Conservation (phyloP, 2,797 vertebrate species). For the Sebastes hubbsi region DNA sequence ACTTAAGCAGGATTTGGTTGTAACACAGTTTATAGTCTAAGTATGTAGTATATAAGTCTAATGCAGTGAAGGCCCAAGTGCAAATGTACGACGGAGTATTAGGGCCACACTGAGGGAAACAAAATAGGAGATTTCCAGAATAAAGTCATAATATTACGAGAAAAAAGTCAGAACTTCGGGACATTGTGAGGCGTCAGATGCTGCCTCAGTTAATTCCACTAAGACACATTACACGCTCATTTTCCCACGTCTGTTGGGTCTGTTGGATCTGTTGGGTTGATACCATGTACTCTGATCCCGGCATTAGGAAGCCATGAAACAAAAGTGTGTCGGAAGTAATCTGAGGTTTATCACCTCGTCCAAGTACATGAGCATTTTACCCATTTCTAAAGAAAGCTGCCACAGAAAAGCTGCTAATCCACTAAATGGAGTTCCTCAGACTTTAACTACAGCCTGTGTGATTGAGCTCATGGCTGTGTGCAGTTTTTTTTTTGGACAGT, state of each 20-base stretch:
- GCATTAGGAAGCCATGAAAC: background rate
- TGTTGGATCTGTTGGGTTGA: background rate
- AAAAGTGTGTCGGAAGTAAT: background rate
- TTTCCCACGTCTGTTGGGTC: background rate
- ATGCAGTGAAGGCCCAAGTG: too few relatives aligned
- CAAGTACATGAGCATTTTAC: background rate
- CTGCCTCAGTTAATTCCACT: background rate
- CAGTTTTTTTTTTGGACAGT: conserved; percentile 4
- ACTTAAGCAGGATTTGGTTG: too few relatives aligned
- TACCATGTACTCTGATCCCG: background rate
- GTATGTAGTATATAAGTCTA: too few relatives aligned
- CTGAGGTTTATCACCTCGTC: background rate
- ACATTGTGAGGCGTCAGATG: too few relatives aligned
- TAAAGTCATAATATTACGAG: too few relatives aligned
- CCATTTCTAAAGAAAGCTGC: background rate
- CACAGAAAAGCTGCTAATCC: background rate
- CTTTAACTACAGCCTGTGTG: conserved; percentile 8
- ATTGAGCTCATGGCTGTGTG: conserved; percentile 22
- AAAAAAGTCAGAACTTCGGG: too few relatives aligned
- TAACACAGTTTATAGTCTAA: too few relatives aligned
- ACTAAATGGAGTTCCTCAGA: background rate
- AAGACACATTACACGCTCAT: background rate
- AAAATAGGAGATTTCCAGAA: too few relatives aligned
- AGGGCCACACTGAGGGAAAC: too few relatives aligned
- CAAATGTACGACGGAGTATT: too few relatives aligned